Evolutionary conservation across 2,797 vertebrate species (phyloP).

Genomic region (Necrosyrtes monachus): DNA sequence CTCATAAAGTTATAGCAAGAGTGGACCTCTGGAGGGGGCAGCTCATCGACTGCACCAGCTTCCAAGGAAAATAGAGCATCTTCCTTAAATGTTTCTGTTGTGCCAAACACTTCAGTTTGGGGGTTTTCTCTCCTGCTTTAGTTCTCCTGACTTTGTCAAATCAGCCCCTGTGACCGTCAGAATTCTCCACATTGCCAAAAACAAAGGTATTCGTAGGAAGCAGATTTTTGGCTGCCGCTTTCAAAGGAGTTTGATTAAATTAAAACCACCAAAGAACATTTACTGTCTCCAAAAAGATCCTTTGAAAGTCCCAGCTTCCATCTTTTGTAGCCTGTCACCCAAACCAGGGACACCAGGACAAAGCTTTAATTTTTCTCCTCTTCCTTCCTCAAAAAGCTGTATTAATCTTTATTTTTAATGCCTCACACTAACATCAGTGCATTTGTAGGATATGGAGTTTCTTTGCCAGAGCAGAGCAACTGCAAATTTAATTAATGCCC

Average conservation of each 20-base stretch:
- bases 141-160: background rate
- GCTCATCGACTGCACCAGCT: background rate
- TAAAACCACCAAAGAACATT: conserved; percentile 13
- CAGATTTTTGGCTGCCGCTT: background rate
- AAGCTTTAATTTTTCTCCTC: background rate
- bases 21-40: background rate
- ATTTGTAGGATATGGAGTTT: background rate
- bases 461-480: background rate
- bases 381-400: background rate
- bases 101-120: background rate
- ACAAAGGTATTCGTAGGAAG: background rate
- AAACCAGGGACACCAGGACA: background rate
- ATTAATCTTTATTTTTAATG: background rate
- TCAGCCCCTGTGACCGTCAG: background rate
- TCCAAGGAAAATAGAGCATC: background rate
- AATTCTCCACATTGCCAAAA: conserved; percentile 2
- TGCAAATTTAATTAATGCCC: background rate
- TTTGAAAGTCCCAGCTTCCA: background rate
- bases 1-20: background rate
- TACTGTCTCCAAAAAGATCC: background rate
- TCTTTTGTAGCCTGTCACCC: background rate
- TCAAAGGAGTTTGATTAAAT: conserved; percentile 28
- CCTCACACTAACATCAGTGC: background rate
- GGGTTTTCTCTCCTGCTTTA: background rate
- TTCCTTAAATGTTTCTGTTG: background rate